phyloP scores from a whole-genome alignment of 2,113 vertebrate species.

The Callipepla californica region DNA sequence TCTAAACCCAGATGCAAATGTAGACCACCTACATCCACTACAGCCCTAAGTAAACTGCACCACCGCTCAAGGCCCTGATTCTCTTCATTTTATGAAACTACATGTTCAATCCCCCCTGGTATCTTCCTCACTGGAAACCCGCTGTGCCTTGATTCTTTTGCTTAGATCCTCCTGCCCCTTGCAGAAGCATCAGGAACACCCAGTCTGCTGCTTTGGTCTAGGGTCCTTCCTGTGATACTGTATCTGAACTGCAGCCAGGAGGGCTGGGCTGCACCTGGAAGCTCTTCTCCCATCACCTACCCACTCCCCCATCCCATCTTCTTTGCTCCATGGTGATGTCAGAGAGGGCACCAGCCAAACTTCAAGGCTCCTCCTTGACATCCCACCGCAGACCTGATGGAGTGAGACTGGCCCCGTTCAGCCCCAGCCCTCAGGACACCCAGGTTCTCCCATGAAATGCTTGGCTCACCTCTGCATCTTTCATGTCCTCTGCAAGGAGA shows the following conservation, averaged over 20 bases:
- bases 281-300: not conserved
- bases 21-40: not conserved
- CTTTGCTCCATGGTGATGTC: not conserved
- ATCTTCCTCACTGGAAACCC: not conserved
- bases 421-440: not conserved
- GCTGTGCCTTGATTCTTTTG: not conserved
- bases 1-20: not conserved
- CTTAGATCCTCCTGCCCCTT: not conserved
- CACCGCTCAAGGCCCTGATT: rapidly evolving
- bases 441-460: not conserved
- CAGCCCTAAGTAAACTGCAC: not conserved
- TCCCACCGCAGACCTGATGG: not conserved
- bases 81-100: not conserved
- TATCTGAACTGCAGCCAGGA: rapidly evolving
- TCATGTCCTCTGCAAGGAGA: constrained; percentile 68
- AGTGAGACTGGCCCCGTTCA: too few relatives aligned
- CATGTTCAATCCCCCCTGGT: not conserved
- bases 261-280: not conserved
- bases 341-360: not conserved
- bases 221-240: not conserved
- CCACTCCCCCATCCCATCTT: not conserved
- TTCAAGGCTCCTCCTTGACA: rapidly evolving
- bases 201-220: not conserved
- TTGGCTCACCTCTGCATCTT: constrained; percentile 73
- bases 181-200: not conserved